These are phyloP conservation scores for Apostichopus japonicus DNA, from an alignment of 35 echinoderm and acorn worm species.

Conservation along the genomic window DNA sequence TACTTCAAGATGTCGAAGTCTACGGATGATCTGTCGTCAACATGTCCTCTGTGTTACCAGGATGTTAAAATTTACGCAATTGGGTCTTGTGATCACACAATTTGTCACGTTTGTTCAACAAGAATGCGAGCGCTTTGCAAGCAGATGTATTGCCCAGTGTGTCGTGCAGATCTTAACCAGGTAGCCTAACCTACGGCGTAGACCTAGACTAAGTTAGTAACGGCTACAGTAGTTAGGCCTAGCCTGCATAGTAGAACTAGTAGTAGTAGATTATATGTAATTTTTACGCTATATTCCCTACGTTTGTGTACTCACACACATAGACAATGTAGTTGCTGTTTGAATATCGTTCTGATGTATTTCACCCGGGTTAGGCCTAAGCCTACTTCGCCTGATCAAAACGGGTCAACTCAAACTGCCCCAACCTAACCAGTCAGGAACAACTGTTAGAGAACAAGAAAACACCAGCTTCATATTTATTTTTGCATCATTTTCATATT, in stretches of 20 bases:
- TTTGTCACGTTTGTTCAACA: conserved; percentile 92
- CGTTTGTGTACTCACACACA: no score
- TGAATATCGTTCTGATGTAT: no score
- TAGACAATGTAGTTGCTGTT: no score
- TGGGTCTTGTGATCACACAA: conserved; percentile 84
- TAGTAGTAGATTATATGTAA: not conserved
- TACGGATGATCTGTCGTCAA: conserved; percentile 87
- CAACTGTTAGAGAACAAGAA: no score
- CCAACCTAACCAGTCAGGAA: no score
- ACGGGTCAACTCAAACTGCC: no score
- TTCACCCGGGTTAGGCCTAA: no score
- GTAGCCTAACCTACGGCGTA: conserved; percentile 40
- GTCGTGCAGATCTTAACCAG: conserved; percentile 80
- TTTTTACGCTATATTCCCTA: no score
- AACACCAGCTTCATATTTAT: no score
- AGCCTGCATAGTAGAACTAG: not conserved
- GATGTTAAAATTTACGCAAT: conserved; percentile 87
- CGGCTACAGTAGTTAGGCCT: not conserved
- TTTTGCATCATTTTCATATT: no score
- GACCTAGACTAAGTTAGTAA: not conserved
- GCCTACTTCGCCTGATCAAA: no score
- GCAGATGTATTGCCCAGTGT: conserved; percentile 94
- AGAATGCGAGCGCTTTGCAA: conserved; percentile 89
- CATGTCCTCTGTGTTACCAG: conserved; percentile 89
- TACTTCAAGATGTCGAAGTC: conserved; percentile 87